Conservation (phyloP, 2,113 vertebrate genomes). For the Oryzias javanicus region DNA sequence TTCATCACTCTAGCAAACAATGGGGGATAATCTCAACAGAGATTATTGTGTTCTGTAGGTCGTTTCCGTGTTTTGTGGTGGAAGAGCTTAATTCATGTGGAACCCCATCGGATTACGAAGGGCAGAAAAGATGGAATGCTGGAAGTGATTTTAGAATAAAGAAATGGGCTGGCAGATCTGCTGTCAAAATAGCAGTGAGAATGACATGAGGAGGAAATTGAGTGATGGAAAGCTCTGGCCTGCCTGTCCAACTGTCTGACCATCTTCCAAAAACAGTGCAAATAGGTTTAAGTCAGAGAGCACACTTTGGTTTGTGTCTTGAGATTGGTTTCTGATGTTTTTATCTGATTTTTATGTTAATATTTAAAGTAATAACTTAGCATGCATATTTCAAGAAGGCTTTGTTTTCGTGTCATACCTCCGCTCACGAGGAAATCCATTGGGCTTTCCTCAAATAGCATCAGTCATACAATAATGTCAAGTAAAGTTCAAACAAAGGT, state of each 20-base stretch:
- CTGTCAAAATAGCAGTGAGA: constrained; percentile 17
- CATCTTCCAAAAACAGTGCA: no score
- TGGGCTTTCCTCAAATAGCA: constrained; percentile 1
- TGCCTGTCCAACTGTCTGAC: no score
- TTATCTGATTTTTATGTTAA: not conserved
- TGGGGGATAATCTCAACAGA: constrained; percentile 56
- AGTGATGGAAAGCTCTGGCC: no score
- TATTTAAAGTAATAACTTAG: not conserved
- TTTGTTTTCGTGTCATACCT: constrained; percentile 7
- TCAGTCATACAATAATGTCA: not conserved
- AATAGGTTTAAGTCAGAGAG: no score
- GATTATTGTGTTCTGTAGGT: constrained; percentile 47
- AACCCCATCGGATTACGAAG: constrained; percentile 18
- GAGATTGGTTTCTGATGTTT: not conserved
- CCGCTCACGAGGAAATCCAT: not conserved
- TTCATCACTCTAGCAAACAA: constrained; percentile 29
- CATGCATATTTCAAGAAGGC: constrained; percentile 28
- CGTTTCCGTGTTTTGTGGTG: constrained; percentile 54
- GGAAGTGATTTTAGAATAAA: constrained; percentile 20
- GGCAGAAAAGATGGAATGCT: constrained; percentile 7
- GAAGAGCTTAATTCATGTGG: constrained; percentile 13
- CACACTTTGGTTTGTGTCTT: no score
- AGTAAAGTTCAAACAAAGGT: constrained; percentile 2
- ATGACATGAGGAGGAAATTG: constrained; percentile 2
- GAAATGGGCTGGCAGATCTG: constrained; percentile 31